Base-by-base conservation (phyloP, 2,113 vertebrate species). In the Proteles cristata region DNA sequence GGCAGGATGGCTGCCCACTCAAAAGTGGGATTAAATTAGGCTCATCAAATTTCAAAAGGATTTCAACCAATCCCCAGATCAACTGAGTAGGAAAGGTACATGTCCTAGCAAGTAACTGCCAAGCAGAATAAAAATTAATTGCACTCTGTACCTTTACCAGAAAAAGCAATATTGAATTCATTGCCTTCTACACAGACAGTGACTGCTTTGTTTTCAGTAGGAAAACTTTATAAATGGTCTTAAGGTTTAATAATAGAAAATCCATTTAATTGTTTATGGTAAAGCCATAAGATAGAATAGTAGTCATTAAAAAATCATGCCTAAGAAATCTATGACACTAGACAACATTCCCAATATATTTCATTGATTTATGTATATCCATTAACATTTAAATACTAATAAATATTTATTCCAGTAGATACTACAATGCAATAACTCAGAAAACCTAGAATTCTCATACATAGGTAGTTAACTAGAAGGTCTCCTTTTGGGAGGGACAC, bases 211-310 rank as follows among this genome's bases (percentile, higher is more conserved):
- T 90, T 48, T 90, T 68, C 43, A 66, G 25, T 1, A 65, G 9
- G 21, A 69, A 90, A 35, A 7, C 21, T 19, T 45, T 61, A 81
- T 26, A 79, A 82, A 76, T 4, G 50, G 61, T 0, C 6, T 87
- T 76, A 84, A 88, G 5, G 19, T 35, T 94, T 81, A 96, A 81
- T 26, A 43, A 77, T 8, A 88, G 76, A 5, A 97, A 92, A 74
- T 1, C 68, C 39, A 33, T 63, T 87, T 79, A 74, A 82, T 65
- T 79, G 77, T 17, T 28, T 81, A 65, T 0, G 33, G 45, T 31
- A 80, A 84, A 89, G 65, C 45, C 16, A 21, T n/a, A 88, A 89
- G 69, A 82, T 1, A 35, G 43, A 80, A 74, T 61, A 90, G 66
- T n/a, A 77, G 28, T 73, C 55, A 55, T 91, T 45, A 45, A 71